These are phyloP conservation scores for Ophion ellenae DNA, from an alignment of 2,888 invertebrate genomes.

Conservation along the genomic window DNA sequence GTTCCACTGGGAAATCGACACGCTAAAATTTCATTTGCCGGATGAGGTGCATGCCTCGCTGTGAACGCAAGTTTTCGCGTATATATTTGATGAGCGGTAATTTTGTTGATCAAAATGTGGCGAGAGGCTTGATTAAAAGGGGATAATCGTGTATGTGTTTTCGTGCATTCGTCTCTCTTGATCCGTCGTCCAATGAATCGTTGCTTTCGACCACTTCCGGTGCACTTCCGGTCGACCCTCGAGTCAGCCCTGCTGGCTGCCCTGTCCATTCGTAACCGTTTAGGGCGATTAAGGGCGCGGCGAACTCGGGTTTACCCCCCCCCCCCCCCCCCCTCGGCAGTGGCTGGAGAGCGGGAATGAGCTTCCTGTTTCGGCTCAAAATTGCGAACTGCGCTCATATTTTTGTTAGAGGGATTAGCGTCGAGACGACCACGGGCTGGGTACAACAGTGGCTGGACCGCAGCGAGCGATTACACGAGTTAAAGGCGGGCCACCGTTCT, in stretches of 20 bases:
- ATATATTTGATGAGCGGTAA: neutral
- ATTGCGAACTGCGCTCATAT: slow-evolving; percentile 68
- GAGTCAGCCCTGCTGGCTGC: neutral
- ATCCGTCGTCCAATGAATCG: slow-evolving; percentile 28
- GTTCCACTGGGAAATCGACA: slow-evolving; percentile 7
- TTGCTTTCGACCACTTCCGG: slow-evolving; percentile 8
- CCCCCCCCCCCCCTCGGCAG: slow-evolving; percentile 22
- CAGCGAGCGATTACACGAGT: slow-evolving; percentile 68
- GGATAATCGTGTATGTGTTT: neutral
- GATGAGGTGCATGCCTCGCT: neutral
- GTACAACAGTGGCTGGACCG: slow-evolving; percentile 5
- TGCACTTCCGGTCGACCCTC: slow-evolving; percentile 29
- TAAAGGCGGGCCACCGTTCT: slow-evolving; percentile 69
- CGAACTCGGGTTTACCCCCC: slow-evolving; percentile 27
- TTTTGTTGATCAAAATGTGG: slow-evolving; percentile 12
- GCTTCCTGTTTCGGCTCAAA: slow-evolving; percentile 66
- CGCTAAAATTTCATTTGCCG: slow-evolving; percentile 24
- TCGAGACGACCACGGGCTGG: slow-evolving; percentile 44
- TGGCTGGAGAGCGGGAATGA: slow-evolving; percentile 74
- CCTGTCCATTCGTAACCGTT: slow-evolving; percentile 74
- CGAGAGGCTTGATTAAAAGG: neutral
- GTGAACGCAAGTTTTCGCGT: neutral
- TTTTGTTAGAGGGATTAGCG: slow-evolving; percentile 77
- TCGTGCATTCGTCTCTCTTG: slow-evolving; percentile 6
- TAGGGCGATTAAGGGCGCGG: slow-evolving; percentile 74